These are phyloP conservation scores for Thalassarche chlororhynchos DNA, from an alignment of 2,113 vertebrate genomes.

Conservation along the genomic window DNA sequence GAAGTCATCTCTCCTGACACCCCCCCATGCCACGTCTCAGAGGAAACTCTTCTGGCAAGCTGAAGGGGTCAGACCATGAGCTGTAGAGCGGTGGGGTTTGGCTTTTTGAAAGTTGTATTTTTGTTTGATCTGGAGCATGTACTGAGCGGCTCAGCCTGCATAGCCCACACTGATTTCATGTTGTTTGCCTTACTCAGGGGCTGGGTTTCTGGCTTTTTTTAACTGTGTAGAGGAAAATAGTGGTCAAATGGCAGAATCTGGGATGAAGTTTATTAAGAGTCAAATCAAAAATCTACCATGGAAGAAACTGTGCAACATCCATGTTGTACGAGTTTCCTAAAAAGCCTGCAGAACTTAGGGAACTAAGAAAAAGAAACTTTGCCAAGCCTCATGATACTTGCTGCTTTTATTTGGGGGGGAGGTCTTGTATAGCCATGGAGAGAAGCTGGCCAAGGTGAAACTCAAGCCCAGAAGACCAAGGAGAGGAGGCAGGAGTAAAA, in stretches of 20 bases:
- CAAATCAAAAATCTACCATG: not conserved
- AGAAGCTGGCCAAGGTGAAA: not conserved
- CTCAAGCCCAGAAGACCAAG: not conserved
- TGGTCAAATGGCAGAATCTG: not conserved
- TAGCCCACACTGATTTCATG: not conserved
- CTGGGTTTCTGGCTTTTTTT: not conserved
- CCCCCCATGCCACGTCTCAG: fast-evolving
- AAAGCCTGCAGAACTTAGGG: not conserved
- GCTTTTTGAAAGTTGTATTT: not conserved
- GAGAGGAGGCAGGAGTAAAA: not conserved
- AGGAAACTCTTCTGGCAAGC: not conserved
- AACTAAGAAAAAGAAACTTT: not conserved
- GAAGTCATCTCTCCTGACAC: not conserved
- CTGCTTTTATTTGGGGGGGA: not conserved
- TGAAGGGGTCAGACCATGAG: not conserved
- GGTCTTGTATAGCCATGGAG: too few species aligned
- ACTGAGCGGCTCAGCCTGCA: not conserved
- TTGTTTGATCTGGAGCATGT: not conserved
- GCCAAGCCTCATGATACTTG: not conserved
- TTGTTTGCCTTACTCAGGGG: not conserved
- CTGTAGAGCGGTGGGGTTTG: not conserved
- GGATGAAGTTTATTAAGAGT: not conserved
- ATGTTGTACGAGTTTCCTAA: not conserved
- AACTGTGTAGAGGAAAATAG: not conserved
- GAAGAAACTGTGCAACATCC: not conserved